Evolutionary conservation across 2,797 vertebrate genomes (phyloP), one percentile per base, ranked within the genome.

Genomic region (Lindbergichthys nudifrons): DNA sequence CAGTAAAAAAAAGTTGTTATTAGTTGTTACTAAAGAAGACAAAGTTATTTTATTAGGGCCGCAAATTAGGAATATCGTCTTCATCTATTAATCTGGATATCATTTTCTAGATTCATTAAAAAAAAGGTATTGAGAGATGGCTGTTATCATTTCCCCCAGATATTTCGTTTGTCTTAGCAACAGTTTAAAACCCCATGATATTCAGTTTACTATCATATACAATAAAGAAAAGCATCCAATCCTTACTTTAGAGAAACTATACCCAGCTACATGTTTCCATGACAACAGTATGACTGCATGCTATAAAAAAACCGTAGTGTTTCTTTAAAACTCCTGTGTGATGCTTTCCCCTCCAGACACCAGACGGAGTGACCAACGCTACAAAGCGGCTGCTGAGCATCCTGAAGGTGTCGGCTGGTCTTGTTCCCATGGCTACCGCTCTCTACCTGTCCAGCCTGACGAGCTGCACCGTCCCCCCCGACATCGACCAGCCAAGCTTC

Each of bases 361-460:
- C 95, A 66, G 84, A 87, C 3, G 82, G 94, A 21, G 92, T 94
- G 45, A 60, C 21, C 68, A 36, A 84, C 39, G 92, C 94, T 8
- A 93, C 96, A 0, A 93, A 93, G 63, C 93, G 97, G 57, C 95
- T 99, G 57, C 79, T 97, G 16, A 93, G 87, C 30, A 90, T 97
- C 21, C 88, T 99, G 63, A 93, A 94, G 86, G 92, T 97, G 83
- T 94, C 96, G 0, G 95, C 96, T 0, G 97, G 97, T 73, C 89
- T 94, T 0, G 59, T 96, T 80, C 95, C 95, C 0, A 92, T 96
- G 52, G 43, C 96, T 14, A 97, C 97, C 0, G 91, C 96, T 12
- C 94, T 98, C 59, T 96, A 84, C 86, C 93, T 99, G 81, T 91
- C 93, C 75, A 94, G 88, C 0, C 83, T 98, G 89, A 92, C 91